Evolutionary conservation across 2,113 vertebrate species (phyloP).

Genomic region (Aleadryas rufinucha): DNA sequence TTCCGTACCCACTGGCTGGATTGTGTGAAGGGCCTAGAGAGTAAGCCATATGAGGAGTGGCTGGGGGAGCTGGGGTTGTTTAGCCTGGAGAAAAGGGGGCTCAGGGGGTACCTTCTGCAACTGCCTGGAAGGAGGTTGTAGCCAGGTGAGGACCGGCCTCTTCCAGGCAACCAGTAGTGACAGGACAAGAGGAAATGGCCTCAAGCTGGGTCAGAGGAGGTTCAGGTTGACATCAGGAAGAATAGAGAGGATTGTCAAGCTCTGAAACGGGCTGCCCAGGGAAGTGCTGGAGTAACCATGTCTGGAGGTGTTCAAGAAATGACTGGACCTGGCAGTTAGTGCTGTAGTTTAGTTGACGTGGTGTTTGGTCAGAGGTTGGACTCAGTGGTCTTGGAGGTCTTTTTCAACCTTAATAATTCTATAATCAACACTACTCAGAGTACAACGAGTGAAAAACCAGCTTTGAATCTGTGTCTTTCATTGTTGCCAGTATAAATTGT

Average conservation of each 20-base stretch:
- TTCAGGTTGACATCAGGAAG: background rate
- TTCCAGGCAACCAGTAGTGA: background rate
- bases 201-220: too few species aligned
- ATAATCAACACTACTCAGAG: background rate
- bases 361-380: background rate
- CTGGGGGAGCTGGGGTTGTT: background rate
- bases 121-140: background rate
- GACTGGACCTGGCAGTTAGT: background rate
- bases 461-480: background rate
- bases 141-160: accelerated
- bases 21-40: background rate
- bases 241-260: background rate
- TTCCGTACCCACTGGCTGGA: background rate
- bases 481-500: background rate
- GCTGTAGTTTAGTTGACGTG: background rate
- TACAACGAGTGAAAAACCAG: background rate
- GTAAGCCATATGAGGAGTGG: background rate
- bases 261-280: background rate
- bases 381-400: background rate
- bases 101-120: background rate
- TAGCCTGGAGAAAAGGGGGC: background rate
- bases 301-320: background rate
- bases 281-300: background rate
- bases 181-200: background rate
- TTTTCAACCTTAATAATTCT: background rate